These are phyloP conservation scores for Azemiops feae DNA, from an alignment of 2,113 vertebrate species.

Conservation along the genomic window DNA sequence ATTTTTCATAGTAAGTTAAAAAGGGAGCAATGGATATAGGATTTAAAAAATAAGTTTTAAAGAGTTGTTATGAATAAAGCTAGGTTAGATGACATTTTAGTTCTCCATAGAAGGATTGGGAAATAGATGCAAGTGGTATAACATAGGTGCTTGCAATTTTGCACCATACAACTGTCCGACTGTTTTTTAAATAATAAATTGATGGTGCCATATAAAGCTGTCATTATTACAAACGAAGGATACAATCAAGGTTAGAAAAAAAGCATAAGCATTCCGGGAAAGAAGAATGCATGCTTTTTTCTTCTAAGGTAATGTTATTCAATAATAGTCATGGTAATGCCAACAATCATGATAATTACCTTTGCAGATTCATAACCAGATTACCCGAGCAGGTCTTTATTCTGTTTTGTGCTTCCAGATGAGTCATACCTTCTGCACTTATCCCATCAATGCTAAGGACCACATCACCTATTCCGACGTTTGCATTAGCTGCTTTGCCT, in stretches of 20 bases:
- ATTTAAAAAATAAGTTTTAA: background rate
- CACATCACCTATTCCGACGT: slow-evolving; percentile 85
- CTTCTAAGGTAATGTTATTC: background rate
- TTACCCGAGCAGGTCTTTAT: slow-evolving; percentile 90
- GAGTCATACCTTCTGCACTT: slow-evolving; percentile 90
- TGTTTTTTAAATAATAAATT: background rate
- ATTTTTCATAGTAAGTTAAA: background rate
- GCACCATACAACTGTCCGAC: background rate
- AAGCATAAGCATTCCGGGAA: slow-evolving; percentile 2
- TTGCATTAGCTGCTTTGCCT: slow-evolving; percentile 87
- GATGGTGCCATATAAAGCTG: background rate
- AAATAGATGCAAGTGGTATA: background rate
- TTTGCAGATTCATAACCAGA: slow-evolving; percentile 90
- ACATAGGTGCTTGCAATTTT: background rate
- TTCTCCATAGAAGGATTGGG: slow-evolving; percentile 19
- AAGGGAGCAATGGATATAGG: background rate
- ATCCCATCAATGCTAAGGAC: slow-evolving; percentile 93
- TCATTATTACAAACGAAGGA: background rate
- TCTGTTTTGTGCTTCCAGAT: slow-evolving; percentile 98
- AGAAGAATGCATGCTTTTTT: background rate
- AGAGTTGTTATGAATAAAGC: background rate
- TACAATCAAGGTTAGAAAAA: slow-evolving; percentile 14
- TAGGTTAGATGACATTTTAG: background rate
- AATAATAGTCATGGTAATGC: background rate
- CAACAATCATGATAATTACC: slow-evolving; percentile 72